phyloP scores from a whole-genome alignment of 2,113 vertebrate genomes.

The Fukomys damarensis region DNA sequence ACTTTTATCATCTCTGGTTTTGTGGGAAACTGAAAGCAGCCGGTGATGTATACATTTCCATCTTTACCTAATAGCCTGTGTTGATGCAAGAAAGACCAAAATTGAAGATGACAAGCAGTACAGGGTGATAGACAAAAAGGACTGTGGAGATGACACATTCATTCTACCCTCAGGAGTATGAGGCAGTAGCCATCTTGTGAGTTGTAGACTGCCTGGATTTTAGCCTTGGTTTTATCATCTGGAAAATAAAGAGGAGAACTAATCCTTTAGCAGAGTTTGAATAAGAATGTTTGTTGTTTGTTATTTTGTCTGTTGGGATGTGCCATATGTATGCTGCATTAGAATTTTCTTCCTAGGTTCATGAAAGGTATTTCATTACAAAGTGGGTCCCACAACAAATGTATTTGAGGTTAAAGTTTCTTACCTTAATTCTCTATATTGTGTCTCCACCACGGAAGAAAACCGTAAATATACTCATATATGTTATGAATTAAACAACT shows the following conservation, averaged over 20 bases:
- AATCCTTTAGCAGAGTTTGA: background rate
- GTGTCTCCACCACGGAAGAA: background rate
- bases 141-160: accelerated
- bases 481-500: background rate
- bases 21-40: background rate
- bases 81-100: background rate
- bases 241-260: background rate
- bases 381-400: background rate
- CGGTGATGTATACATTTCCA: accelerated
- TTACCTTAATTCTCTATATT: background rate
- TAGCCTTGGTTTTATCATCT: background rate
- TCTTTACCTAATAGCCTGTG: background rate
- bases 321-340: background rate
- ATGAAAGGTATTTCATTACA: background rate
- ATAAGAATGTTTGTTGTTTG: background rate
- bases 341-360: background rate
- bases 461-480: background rate
- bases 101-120: background rate
- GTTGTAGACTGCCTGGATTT: background rate
- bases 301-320: background rate
- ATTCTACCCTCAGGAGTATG: background rate
- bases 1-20: background rate
- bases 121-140: background rate
- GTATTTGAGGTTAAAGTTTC: background rate
- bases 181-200: background rate